Evolutionary conservation across 2,797 vertebrate genomes (phyloP).

Genomic region (Pelodytes ibericus): DNA sequence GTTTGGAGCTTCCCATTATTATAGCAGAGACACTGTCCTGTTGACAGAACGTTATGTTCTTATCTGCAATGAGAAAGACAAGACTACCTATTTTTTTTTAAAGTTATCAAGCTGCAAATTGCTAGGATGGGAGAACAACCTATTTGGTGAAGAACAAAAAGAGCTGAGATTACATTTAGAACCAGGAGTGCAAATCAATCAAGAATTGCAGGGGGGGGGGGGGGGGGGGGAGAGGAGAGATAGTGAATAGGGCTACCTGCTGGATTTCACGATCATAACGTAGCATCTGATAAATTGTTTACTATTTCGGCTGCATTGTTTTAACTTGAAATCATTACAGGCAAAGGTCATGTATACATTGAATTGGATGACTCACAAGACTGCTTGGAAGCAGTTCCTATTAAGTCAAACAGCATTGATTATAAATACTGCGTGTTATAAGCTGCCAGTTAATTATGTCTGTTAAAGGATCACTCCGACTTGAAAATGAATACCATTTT

Average conservation of each 20-base stretch:
- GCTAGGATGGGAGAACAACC: constrained; percentile 39
- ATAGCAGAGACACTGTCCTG: no score
- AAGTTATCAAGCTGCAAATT: constrained; percentile 42
- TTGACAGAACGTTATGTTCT: no score
- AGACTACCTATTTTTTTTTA: not conserved
- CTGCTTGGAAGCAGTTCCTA: not conserved
- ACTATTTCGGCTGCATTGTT: constrained; percentile 31
- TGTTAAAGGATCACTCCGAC: no score
- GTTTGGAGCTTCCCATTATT: no score
- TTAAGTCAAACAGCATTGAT: not conserved
- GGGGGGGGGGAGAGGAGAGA: constrained; percentile 20
- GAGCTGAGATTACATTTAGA: constrained; percentile 33
- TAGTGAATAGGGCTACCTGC: constrained; percentile 39
- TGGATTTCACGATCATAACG: constrained; percentile 29
- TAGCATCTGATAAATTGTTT: constrained; percentile 25
- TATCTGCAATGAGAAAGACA: not conserved
- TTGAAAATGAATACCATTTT: no score
- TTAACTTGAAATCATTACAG: constrained; percentile 12
- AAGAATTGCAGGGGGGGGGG: constrained; percentile 3
- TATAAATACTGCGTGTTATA: not conserved
- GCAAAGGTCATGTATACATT: constrained; percentile 6
- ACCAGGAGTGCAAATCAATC: constrained; percentile 48
- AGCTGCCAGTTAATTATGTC: constrained; percentile 4
- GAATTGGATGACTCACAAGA: constrained; percentile 8
- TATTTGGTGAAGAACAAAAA: constrained; percentile 48